A percentile compares a stretch with the other conserved stretches of the same genome.
Conservation (phyloP, 2,113 vertebrate genomes). For the Salvelinus namaycush region DNA sequence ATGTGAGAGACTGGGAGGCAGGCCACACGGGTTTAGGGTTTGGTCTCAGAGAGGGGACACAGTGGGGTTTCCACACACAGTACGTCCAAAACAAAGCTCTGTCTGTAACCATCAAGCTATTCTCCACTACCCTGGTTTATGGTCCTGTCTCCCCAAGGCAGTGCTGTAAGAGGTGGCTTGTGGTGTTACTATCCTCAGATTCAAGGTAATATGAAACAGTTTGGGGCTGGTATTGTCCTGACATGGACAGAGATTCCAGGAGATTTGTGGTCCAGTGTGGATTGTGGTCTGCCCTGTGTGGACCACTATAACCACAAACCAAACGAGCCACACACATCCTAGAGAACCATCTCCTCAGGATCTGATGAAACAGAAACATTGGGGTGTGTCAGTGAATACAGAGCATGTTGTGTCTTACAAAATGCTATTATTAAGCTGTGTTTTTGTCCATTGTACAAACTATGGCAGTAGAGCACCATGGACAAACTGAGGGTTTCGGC, state of each 20-base stretch:
- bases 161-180: conserved; percentile 3
- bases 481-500: not conserved
- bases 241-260: conserved; percentile 25
- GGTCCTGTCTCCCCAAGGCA: conserved; percentile 27
- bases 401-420: too few species aligned
- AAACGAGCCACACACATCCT: not conserved
- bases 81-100: not conserved
- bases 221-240: conserved; percentile 42
- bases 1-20: not conserved
- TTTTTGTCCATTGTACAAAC: not conserved
- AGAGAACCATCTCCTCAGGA: too few species aligned
- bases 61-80: not conserved
- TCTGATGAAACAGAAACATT: too few species aligned
- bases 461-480: too few species aligned
- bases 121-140: conserved; percentile 12
- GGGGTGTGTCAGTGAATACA: too few species aligned
- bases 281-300: conserved; percentile 11
- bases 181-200: conserved; percentile 30
- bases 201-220: conserved; percentile 24
- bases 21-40: not conserved
- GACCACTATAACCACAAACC: conserved; percentile 38
- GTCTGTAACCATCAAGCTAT: not conserved
- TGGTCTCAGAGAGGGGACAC: not conserved
- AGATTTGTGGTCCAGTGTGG: conserved; percentile 37
- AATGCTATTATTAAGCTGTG: too few species aligned